A percentile compares a stretch with the other conserved stretches of the same genome.
Evolutionary conservation across 1,140 invertebrate genomes (phyloP).

Genomic region (Rhopalosiphum padi): DNA sequence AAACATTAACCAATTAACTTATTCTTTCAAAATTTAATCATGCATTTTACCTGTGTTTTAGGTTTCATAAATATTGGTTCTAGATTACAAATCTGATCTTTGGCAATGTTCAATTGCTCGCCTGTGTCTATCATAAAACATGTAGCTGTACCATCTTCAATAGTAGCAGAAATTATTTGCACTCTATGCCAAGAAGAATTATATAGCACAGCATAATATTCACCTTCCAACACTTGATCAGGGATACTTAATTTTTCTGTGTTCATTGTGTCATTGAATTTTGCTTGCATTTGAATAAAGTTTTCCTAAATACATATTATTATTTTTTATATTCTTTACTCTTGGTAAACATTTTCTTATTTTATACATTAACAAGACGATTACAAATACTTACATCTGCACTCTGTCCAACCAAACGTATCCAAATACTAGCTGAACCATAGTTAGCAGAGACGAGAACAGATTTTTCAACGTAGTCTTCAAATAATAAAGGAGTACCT

Average conservation of each 20-base stretch:
- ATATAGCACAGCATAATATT: conserved; percentile 44
- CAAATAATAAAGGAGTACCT: neutral
- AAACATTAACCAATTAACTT: too few species aligned
- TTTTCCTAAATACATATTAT: conserved; percentile 31
- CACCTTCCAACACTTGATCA: conserved; percentile 28
- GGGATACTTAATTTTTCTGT: neutral
- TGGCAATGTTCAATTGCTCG: conserved; percentile 16
- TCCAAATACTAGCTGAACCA: conserved; percentile 19
- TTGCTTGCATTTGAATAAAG: conserved; percentile 37
- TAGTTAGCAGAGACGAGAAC: conserved; percentile 49
- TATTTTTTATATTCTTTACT: neutral
- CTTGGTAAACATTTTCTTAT: too few species aligned
- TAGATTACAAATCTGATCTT: conserved; percentile 43
- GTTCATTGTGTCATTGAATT: conserved; percentile 46
- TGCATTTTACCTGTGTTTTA: conserved; percentile 31
- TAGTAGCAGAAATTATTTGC: neutral
- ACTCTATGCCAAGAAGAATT: conserved; percentile 48
- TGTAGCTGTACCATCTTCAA: conserved; percentile 6
- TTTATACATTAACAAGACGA: neutral
- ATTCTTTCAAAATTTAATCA: neutral
- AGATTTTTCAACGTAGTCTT: conserved; percentile 36
- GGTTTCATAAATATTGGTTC: conserved; percentile 43
- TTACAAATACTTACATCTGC: conserved; percentile 35
- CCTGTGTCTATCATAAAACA: conserved; percentile 44
- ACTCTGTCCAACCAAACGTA: conserved; percentile 34